phyloP scores from a whole-genome alignment of 2,888 invertebrate genomes.

The Pherbina coryleti region DNA sequence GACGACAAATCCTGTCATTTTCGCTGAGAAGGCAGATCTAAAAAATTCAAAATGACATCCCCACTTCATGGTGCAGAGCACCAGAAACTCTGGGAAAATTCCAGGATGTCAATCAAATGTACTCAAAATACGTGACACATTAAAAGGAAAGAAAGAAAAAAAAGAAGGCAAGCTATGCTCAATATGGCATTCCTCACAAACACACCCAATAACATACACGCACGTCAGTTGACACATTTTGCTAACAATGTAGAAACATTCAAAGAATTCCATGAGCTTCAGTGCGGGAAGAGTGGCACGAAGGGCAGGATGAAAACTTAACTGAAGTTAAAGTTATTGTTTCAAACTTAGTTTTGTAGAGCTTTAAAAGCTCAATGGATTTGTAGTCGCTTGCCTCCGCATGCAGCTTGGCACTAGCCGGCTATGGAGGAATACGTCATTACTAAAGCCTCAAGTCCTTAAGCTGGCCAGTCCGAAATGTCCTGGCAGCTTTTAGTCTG shows the following conservation, averaged over 20 bases:
- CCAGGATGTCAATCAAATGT: conserved; percentile 3
- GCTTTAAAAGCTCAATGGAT: too few relatives aligned
- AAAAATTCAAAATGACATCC: not conserved
- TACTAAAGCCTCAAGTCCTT: too few relatives aligned
- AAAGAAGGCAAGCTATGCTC: not conserved
- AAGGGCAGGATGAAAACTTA: not conserved
- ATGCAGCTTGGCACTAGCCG: too few relatives aligned
- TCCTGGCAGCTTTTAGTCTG: too few relatives aligned
- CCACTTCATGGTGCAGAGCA: not conserved
- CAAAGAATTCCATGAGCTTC: not conserved
- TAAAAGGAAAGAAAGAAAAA: not conserved
- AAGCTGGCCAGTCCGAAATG: too few relatives aligned
- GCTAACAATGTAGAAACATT: not conserved
- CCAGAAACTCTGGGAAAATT: not conserved
- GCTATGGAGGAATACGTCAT: too few relatives aligned
- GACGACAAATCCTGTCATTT: not conserved
- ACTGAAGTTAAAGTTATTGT: too few relatives aligned
- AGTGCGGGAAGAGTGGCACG: not conserved
- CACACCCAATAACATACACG: not conserved
- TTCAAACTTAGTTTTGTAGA: too few relatives aligned
- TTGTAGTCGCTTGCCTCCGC: too few relatives aligned
- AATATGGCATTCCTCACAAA: not conserved
- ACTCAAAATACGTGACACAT: conserved; percentile 6
- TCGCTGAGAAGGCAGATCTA: not conserved
- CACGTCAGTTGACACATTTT: not conserved